Evolutionary conservation across 2,797 vertebrate species (phyloP), one percentile per base, ranked within the genome.

Genomic region (Chanos chanos): DNA sequence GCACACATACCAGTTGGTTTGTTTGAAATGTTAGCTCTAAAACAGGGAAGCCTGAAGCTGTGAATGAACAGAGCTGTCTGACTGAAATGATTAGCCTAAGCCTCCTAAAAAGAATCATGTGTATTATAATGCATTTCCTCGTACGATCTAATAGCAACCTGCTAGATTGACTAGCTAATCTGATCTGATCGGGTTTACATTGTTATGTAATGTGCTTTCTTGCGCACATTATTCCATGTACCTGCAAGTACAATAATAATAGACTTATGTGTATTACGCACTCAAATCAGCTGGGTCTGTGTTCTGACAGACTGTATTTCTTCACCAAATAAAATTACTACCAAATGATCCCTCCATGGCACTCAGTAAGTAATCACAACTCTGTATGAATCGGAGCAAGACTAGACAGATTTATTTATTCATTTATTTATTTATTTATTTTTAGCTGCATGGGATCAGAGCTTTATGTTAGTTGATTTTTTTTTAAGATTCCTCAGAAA

Each of bases 241-340:
- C 31, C 15, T 22, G 39, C n/a, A n/a, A n/a, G n/a, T n/a, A n/a
- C n/a, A n/a, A n/a, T n/a, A n/a, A n/a, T n/a, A n/a, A n/a, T n/a
- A n/a, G n/a, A n/a, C n/a, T n/a, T n/a, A n/a, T n/a, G n/a, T n/a
- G n/a, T n/a, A n/a, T n/a, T n/a, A n/a, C n/a, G n/a, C n/a, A n/a
- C 33, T 4, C 1, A 48, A 22, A 47, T 25, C 16, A 22, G 21
- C 79, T 81, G 76, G 81, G 67, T 77, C 80, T 80, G 74, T 36
- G 53, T 22, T 16, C 15, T 47, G 4, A 5, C 16, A 37, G 37
- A 34, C 24, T 12, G 21, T 16, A 50, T 36, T 5, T 31, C 12
- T 10, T 10, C 4, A 31, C n/a, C 3, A 44, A 40, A 6, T n/a
- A 15, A 62, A 39, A 39, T 54, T 41, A 63, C 41, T 7, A 47